These are phyloP conservation scores for Montifringilla adamsi DNA, from an alignment of 2,113 vertebrate genomes.

Conservation along the genomic window DNA sequence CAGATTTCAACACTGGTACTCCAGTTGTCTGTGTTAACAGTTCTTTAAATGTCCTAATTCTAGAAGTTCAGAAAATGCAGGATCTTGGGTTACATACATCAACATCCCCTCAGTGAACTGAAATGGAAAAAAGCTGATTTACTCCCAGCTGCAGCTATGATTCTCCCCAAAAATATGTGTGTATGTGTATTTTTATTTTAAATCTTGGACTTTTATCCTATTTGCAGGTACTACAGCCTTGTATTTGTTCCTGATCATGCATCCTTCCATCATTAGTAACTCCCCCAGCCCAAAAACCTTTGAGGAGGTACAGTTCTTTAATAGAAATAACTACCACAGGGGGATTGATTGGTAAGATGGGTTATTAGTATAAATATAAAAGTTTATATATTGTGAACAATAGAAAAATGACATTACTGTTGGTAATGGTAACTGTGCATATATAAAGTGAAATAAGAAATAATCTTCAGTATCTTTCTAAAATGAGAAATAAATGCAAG, in stretches of 20 bases:
- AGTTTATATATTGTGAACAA: conserved; percentile 68
- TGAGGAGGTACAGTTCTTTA: conserved; percentile 99
- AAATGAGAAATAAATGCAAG: not conserved
- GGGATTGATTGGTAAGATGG: conserved; percentile 96
- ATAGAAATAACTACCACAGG: conserved; percentile 99
- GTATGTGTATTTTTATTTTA: not conserved
- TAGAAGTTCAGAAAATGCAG: not conserved
- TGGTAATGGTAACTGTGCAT: conserved; percentile 39
- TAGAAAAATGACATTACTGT: conserved; percentile 59
- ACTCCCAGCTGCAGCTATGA: not conserved
- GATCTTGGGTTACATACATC: not conserved
- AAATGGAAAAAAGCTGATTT: not conserved
- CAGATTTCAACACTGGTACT: not conserved
- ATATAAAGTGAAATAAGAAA: not conserved
- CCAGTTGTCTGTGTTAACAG: not conserved
- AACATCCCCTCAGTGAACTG: not conserved
- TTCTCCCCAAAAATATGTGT: fast-evolving
- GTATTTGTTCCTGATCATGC: conserved; percentile 98
- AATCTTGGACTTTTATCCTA: conserved; percentile 54
- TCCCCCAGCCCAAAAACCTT: conserved; percentile 96
- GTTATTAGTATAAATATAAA: conserved; percentile 81
- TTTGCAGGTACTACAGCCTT: conserved; percentile 94
- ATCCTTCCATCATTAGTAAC: conserved; percentile 97
- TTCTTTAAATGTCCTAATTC: not conserved
- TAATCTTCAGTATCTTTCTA: not conserved